Conservation (phyloP, 2,888 invertebrate genomes). For the Coelopa pilipes region DNA sequence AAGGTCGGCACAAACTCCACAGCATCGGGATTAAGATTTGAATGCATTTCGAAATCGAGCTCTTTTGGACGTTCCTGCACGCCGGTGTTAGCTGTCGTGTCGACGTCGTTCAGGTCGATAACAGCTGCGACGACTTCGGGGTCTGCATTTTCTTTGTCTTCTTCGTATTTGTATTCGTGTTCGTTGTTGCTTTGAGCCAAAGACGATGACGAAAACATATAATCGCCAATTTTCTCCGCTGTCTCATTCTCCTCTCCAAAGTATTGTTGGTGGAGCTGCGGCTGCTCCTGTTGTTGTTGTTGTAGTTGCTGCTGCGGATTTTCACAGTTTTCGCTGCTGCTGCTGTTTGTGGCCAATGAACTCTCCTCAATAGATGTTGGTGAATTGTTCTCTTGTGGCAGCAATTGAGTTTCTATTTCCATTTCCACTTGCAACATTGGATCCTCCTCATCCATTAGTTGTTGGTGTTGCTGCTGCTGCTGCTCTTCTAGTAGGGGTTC, state of each 20-base stretch:
- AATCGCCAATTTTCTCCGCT: conserved; percentile 27
- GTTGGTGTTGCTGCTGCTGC: neutral
- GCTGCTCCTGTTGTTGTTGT: conserved; percentile 2
- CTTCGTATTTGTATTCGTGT: conserved; percentile 18
- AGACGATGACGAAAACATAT: conserved; percentile 26
- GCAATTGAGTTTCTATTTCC: conserved; percentile 39
- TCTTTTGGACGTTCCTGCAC: conserved; percentile 31
- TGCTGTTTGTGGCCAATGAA: conserved; percentile 51
- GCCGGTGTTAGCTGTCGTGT: conserved; percentile 14
- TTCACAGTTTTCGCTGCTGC: conserved; percentile 54
- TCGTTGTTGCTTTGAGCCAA: conserved; percentile 5
- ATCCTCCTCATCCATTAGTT: conserved; percentile 22
- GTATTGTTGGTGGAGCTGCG: neutral
- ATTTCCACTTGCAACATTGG: conserved; percentile 41
- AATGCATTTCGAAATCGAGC: conserved; percentile 71
- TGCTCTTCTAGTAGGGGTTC: conserved; percentile 15
- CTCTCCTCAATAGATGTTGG: conserved; percentile 53
- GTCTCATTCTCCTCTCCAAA: conserved; percentile 12
- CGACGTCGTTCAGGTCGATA: conserved; percentile 18
- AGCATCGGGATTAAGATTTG: conserved; percentile 85
- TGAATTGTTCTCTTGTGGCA: conserved; percentile 31
- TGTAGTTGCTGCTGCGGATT: conserved; percentile 26
- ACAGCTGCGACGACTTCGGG: conserved; percentile 21
- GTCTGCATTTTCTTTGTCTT: conserved; percentile 27
- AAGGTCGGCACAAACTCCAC: conserved; percentile 77